phyloP scores from a whole-genome alignment of 2,797 vertebrate genomes.

The Anguilla anguilla region DNA sequence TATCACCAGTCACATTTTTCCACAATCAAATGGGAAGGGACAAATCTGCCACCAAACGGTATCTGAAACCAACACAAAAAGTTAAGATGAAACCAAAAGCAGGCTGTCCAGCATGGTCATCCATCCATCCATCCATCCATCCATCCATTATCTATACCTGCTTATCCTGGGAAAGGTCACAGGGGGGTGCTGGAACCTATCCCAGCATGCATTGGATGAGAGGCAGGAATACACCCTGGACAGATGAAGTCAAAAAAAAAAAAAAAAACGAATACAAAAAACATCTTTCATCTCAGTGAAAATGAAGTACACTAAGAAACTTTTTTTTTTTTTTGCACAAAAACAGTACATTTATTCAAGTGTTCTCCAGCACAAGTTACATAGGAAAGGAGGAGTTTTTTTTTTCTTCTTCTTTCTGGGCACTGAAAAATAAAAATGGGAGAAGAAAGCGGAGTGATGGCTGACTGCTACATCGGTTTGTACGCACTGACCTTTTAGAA shows the following conservation, averaged over 20 bases:
- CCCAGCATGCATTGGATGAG: too few relatives aligned
- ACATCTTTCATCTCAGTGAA: neutral
- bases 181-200: too few relatives aligned
- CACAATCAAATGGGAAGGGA: neutral
- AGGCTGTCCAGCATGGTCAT: neutral
- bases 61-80: neutral
- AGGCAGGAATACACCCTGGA: too few relatives aligned
- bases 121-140: too few relatives aligned
- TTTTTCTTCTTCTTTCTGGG: constrained; percentile 82
- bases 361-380: constrained; percentile 99
- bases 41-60: neutral
- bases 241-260: too few relatives aligned
- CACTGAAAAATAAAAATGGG: constrained; percentile 79
- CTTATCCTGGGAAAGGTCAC: too few relatives aligned
- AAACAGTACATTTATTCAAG: constrained; percentile 99
- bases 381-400: constrained; percentile 80
- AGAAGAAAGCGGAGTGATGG: constrained; percentile 77
- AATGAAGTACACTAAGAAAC: constrained; percentile 39
- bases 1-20: too few relatives aligned
- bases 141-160: too few relatives aligned
- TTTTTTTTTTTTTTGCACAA: constrained; percentile 84
- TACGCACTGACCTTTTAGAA: constrained; percentile 83
- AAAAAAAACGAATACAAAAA: neutral
- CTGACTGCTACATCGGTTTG: constrained; percentile 93
- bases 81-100: neutral